Evolutionary conservation across 2,797 vertebrate species (phyloP).

Genomic region (Lycodopsis pacificus): DNA sequence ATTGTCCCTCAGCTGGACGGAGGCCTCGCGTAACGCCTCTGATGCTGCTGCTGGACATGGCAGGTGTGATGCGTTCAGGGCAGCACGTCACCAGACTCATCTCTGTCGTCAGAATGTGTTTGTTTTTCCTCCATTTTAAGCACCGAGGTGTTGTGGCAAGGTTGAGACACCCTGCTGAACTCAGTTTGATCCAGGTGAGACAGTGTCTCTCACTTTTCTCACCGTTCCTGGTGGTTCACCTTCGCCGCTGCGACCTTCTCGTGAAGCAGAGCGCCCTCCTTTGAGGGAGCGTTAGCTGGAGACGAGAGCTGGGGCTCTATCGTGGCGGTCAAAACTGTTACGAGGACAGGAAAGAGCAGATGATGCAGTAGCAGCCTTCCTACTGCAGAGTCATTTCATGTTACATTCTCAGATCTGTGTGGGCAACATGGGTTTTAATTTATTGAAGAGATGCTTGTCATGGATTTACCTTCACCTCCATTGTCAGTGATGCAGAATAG

Average conservation of each 20-base stretch:
- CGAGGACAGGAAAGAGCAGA: constrained; percentile 14
- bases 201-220: constrained; percentile 28
- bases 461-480: constrained; percentile 45
- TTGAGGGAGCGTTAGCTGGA: background rate
- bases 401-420: constrained; percentile 32
- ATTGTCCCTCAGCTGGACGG: constrained; percentile 72
- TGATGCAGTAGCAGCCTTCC: background rate
- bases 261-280: background rate
- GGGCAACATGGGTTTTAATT: constrained; percentile 52
- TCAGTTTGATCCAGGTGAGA: constrained; percentile 34
- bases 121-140: background rate
- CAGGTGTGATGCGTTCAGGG: constrained; percentile 43
- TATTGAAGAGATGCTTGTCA: constrained; percentile 64
- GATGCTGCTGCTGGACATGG: constrained; percentile 37
- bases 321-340: constrained; percentile 14
- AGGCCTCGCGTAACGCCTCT: constrained; percentile 43
- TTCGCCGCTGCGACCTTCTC: constrained; percentile 11
- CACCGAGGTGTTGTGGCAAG: background rate
- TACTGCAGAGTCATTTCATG: background rate
- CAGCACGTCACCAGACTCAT: constrained; percentile 15
- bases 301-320: background rate
- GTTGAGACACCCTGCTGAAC: constrained; percentile 18
- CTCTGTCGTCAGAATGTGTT: constrained; percentile 20
- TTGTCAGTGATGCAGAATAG: constrained; percentile 51
- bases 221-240: constrained; percentile 24